Percentiles rank a stretch among this genome's conserved stretches.
phyloP scores from a whole-genome alignment of 2,888 invertebrate genomes.

The Sphaerophoria rueppellii region DNA sequence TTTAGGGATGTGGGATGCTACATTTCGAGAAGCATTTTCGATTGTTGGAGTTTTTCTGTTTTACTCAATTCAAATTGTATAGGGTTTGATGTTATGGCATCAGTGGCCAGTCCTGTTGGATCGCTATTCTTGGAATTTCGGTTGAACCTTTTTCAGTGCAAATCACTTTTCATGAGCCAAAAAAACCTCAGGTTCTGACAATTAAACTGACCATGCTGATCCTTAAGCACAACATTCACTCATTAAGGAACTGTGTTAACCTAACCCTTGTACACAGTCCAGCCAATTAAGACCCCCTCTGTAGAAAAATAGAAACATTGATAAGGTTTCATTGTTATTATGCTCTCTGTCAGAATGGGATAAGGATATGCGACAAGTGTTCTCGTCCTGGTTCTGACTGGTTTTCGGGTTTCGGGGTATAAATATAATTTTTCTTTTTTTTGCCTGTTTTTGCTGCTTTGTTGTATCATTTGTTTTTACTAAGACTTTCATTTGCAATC shows the following conservation, averaged over 20 bases:
- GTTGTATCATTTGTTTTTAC: not conserved
- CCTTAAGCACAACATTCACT: not conserved
- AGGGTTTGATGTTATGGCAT: too few species aligned
- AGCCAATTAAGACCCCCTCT: conserved; percentile 62
- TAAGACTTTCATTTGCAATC: conserved; percentile 43
- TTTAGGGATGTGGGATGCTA: too few species aligned
- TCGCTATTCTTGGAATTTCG: too few species aligned
- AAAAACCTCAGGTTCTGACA: too few species aligned
- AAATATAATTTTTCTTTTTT: conserved; percentile 29
- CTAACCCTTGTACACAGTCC: conserved; percentile 48
- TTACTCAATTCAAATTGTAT: too few species aligned
- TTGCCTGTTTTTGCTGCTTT: conserved; percentile 30
- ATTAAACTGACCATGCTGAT: too few species aligned
- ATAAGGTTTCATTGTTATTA: conserved; percentile 68
- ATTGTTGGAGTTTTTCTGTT: too few species aligned
- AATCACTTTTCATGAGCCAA: too few species aligned
- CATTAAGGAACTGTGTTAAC: conserved; percentile 36
- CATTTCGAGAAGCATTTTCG: too few species aligned
- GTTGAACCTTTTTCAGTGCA: too few species aligned
- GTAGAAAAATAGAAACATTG: conserved; percentile 36
- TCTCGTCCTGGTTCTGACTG: conserved; percentile 28
- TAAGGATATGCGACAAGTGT: conserved; percentile 64
- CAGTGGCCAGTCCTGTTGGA: too few species aligned
- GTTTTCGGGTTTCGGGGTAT: not conserved
- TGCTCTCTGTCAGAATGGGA: not conserved